Evolutionary conservation across 2,888 invertebrate species (phyloP), one percentile per base, ranked within the genome.

Genomic region (Petrolisthes cinctipes): DNA sequence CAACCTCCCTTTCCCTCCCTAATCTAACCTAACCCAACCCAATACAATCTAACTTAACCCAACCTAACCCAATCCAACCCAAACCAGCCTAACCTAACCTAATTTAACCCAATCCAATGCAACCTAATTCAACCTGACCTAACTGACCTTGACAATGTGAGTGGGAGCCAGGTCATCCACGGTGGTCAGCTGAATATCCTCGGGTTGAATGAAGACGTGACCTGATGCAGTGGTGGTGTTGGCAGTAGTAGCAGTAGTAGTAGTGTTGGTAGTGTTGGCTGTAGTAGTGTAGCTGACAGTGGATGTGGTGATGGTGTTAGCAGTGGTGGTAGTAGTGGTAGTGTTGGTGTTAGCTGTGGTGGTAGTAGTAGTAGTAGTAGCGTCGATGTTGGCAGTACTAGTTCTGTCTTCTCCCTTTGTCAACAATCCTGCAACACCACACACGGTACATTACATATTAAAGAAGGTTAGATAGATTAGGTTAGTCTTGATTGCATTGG

Each of bases 141-240:
- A 20, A 9, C 82, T 51, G n/a, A 78, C 82, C 66, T 82, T 82
- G 11, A 82, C 82, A 20, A 87, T 84, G 54, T 87, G 87, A 11
- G 83, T 81, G 73, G 71, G 80, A 17, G 56, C 71, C 11, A 83
- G 57, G 78, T 87, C 87, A 51, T 80, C 83, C 6, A 87, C 84
- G n/a, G 75, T 61, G 17, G 87, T 75, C n/a, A 87, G 73, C 53
- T 87, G 87, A 23, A 84, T 84, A 20, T 81, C 87, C 20, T 84
- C 83, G 14, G 83, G 75, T 56, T 82, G 82, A n/a, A 86, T 82
- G 17, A 86, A 61, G 1, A 82, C 76, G 20, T 85, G 85, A 5
- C 79, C 71, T 53, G 51, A 37, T 11, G 56, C 37, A 37, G n/a
- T 73, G 2, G 73, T 73, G 20, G 7, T 14, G 23, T n/a, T 71